Conservation (phyloP, 2,113 vertebrate species). For the Planiliza haematocheilus region DNA sequence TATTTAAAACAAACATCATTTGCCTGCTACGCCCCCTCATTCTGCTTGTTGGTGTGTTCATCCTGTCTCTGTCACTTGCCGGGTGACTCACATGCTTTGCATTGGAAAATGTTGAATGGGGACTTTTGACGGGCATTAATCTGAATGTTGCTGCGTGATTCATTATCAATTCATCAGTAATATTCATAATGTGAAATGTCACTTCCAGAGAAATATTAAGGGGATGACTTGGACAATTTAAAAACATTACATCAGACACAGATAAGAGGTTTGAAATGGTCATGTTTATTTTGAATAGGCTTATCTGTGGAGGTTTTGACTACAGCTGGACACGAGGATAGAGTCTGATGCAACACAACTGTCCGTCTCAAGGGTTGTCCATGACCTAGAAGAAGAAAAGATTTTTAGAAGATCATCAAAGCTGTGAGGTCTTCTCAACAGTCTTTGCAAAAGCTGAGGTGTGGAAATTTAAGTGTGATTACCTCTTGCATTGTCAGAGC, state of each 20-base stretch:
- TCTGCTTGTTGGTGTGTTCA: constrained; percentile 17
- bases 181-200: neutral
- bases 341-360: too few species aligned
- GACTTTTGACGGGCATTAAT: neutral
- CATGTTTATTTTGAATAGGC: neutral
- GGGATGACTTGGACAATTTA: neutral
- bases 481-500: too few species aligned
- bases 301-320: constrained; percentile 16
- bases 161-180: neutral
- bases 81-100: constrained; percentile 3
- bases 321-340: too few species aligned
- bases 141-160: neutral
- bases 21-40: neutral
- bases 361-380: neutral
- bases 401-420: too few species aligned
- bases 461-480: too few species aligned
- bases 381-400: constrained; percentile 24
- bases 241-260: neutral
- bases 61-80: constrained; percentile 36
- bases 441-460: too few species aligned
- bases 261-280: neutral
- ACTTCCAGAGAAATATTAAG: neutral
- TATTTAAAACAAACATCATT: neutral
- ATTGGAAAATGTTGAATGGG: neutral
- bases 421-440: too few species aligned